Evolutionary conservation across 1,140 invertebrate genomes (phyloP), one percentile per base, ranked within the genome.

Genomic region (Bombus difficillimus): DNA sequence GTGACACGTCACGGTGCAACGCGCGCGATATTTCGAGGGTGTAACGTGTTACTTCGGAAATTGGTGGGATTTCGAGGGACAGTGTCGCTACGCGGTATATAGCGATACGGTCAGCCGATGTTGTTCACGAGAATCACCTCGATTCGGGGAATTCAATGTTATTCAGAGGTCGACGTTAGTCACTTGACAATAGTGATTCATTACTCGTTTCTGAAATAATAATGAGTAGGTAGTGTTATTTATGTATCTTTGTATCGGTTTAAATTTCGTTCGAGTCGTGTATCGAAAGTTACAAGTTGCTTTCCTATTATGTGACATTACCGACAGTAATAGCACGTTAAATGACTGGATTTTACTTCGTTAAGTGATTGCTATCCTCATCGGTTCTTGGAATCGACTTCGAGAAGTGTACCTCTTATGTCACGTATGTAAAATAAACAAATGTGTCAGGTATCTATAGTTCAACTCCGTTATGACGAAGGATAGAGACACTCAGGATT

Each of bases 11-110:
- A 32, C 37, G 57, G 68, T 68, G 47, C 15, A 78, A 64, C 83
- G 73, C 62, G 84, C 37, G 41, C 32, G 53, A 74, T 78, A 79
- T 86, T 74, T 74, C 57, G 32, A 80, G 78, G 83, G 74, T 79
- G 72, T 62, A 37, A 18, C 10, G 39, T n/a, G 22, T 53, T 53
- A 32, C n/a, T 74, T 53, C 2, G 2, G 18, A 74, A 74, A 53
- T 62, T 62, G n/a, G 47, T 15, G 34, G 25, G 37, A 28, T 77
- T 34, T 37, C 34, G 53, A 37, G 25, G 73, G 22, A 3, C n/a
- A 25, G 25, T 18, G 47, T n/a, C 9, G 34, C 25, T 37, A 39
- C 10, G 25, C 74, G 25, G 37, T 59, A 13, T 5, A 6, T 4
- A 32, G 22, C 13, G 12, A 28, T 6, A n/a, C 39, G 39, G 37